Evolutionary conservation across 2,888 invertebrate species (phyloP).

Genomic region (Hyles lineata): DNA sequence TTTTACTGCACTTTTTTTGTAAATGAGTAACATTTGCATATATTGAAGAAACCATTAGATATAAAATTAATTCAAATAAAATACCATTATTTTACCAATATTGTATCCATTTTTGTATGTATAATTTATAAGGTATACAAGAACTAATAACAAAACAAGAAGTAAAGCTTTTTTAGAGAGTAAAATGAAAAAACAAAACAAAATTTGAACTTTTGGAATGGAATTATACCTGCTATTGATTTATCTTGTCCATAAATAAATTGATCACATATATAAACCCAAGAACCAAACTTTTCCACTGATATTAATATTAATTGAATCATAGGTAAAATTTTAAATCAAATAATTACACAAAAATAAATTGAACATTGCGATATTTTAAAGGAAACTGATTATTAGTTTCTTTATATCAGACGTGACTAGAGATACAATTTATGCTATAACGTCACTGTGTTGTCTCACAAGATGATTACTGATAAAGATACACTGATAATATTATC

Average conservation of each 20-base stretch:
- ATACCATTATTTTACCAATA: no score
- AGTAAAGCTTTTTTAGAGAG: no score
- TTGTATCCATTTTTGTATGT: no score
- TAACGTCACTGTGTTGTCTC: background rate
- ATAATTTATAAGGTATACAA: no score
- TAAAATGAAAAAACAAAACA: background rate
- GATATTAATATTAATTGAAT: background rate
- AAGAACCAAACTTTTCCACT: background rate
- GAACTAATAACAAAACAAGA: no score
- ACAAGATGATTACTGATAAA: constrained; percentile 1
- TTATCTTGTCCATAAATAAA: background rate
- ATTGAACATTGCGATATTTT: background rate
- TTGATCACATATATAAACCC: background rate
- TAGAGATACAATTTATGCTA: background rate
- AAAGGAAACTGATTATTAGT: background rate
- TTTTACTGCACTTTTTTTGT: no score
- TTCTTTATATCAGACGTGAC: background rate
- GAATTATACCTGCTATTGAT: background rate
- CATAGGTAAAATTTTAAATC: background rate
- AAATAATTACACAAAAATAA: background rate
- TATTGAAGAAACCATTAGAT: no score
- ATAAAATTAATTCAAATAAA: no score
- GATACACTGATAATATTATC: constrained; percentile 1
- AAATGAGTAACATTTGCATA: no score
- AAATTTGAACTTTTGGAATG: background rate